These are phyloP conservation scores for Dicerorhinus sumatrensis DNA, from an alignment of 2,113 vertebrate species.

Conservation along the genomic window DNA sequence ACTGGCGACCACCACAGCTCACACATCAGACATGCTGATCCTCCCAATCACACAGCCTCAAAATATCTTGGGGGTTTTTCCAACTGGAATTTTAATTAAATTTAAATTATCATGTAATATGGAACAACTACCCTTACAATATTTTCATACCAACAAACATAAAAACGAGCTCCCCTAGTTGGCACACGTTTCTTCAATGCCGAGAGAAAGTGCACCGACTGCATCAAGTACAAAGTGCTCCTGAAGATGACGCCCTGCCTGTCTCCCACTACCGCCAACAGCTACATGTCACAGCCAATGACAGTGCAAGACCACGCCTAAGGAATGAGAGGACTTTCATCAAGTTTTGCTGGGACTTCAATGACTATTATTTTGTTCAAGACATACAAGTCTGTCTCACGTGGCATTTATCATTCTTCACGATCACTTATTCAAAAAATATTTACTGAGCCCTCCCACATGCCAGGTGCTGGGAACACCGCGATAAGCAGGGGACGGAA, in stretches of 20 bases:
- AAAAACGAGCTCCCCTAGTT: not conserved
- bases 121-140: not conserved
- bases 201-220: not conserved
- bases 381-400: not conserved
- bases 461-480: not conserved
- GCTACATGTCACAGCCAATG: accelerated
- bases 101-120: not conserved
- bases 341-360: not conserved
- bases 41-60: not conserved
- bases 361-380: not conserved
- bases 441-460: not conserved
- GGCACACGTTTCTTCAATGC: not conserved
- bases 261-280: not conserved
- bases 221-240: not conserved
- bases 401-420: not conserved
- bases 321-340: not conserved
- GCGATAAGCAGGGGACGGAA: not conserved
- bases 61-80: no score
- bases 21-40: not conserved
- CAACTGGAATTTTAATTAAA: not conserved
- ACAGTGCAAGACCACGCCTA: not conserved
- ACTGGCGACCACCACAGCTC: not conserved
- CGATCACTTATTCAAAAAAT: not conserved
- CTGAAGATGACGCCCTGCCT: no score
- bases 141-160: not conserved